Base-by-base conservation (phyloP, 1,140 invertebrate species). In the Nixonia krombeini region DNA sequence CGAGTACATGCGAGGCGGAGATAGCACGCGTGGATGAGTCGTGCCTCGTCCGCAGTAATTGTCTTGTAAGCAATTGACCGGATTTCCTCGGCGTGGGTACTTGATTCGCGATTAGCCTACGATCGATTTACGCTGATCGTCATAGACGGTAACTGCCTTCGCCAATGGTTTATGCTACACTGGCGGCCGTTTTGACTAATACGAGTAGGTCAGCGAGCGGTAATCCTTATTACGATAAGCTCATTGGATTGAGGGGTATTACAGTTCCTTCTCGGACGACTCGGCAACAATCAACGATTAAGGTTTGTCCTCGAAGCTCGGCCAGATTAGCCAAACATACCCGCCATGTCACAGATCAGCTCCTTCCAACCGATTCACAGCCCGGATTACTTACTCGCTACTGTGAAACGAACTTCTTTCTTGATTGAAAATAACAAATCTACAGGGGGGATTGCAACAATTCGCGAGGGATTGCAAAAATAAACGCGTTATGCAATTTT, bases 171-270 rank as follows among this genome's bases (percentile, higher is more conserved):
- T 58, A 50, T 35, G 38, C 35, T 50, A 44, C 12, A 28, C 37
- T 13, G 26, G 29, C 25, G 31, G 44, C 31, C 46, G 50, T 59
- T 50, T 50, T 59, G 40, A 51, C 40, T 59, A 59, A 59, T 51
- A 51, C 40, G 56, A 37, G 29, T 44, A 49, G 25, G 40, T 33
- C 28, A 45, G 38, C 37, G 44, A 16, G n/a, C 50, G 51, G 37
- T 64, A 64, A 57, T 64, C 61, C 52, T 51, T 64, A 64, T 64
- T 64, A 64, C 46, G 61, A 51, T 64, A 64, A 64, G 61, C 52
- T 51, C 52, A 40, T 56, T 33, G 47, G 53, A 46, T 51, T 57
- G 18, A 12, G 16, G 25, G 46, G 46, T 51, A 55, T 56, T 55
- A 64, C 17, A 40, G 44, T 51, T 56, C 45, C 37, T 50, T 37